Evolutionary conservation across 2,797 vertebrate genomes (phyloP).

Genomic region (Masticophis lateralis): DNA sequence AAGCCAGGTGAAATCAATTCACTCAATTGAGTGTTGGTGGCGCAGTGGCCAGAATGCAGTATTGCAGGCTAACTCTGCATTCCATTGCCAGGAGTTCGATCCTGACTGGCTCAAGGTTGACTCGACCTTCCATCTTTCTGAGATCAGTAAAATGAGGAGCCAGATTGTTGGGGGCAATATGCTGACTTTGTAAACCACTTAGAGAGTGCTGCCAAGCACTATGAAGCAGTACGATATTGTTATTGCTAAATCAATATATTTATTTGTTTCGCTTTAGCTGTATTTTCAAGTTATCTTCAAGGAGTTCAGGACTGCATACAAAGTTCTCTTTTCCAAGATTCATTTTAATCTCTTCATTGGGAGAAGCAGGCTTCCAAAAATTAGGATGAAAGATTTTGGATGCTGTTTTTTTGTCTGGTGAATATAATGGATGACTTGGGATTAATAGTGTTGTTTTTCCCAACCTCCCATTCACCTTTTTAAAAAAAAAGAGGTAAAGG

Average conservation of each 20-base stretch:
- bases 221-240: neutral
- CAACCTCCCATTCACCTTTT: neutral
- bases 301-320: neutral
- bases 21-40: neutral
- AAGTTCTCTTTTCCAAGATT: neutral
- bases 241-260: neutral
- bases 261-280: neutral
- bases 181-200: neutral
- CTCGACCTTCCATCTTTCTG: neutral
- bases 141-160: neutral
- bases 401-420: neutral
- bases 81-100: neutral
- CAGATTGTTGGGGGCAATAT: neutral
- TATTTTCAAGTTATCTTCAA: neutral
- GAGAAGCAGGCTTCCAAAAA: neutral
- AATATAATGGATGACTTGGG: neutral
- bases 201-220: neutral
- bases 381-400: neutral
- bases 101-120: neutral
- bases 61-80: neutral
- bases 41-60: neutral
- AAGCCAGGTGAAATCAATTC: neutral
- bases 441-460: neutral
- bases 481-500: neutral
- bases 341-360: neutral